Evolutionary conservation across 2,888 invertebrate species (phyloP), one percentile per base, ranked within the genome.

Genomic region (Polietes domitor): DNA sequence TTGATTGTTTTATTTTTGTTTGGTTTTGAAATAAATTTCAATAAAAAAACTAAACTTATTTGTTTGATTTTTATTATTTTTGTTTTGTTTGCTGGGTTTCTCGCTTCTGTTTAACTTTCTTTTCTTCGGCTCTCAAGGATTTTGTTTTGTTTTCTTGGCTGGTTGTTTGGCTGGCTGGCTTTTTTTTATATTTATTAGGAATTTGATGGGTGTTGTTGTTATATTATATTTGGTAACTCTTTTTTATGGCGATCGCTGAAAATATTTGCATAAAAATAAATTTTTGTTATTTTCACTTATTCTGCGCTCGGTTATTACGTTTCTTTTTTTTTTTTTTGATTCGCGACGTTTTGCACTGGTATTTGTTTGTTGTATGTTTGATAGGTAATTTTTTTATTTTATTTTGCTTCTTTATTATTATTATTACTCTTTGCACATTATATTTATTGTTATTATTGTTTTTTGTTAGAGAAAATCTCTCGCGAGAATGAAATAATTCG

Each of bases 401-500:
- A 47, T n/a, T 47, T 47, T 55, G 43, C 47, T 63, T n/a, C 61
- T 47, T 58, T 53, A 21, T 26, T 26, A 21, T 43, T 77, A 7
- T 70, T n/a, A 47, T 3, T 47, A 47, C n/a, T 47, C 47, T 15
- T 47, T 2, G n/a, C 47, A 12, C 15, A 10, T 41, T 41, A 41
- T 41, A 41, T 47, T 47, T 47, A n/a, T 47, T 41, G 2, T 70
- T 41, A 41, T 41, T 41, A 41, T n/a, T 47, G 12, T 47, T 47
- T 47, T 47, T 12, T 47, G 37, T 47, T 47, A n/a, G n/a, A 15
- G 28, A 71, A 47, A 21, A 19, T 47, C 24, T 68, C 68, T 68
- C 43, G n/a, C 47, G 65, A 73, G 41, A 28, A 47, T 63, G 80
- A 68, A 76, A n/a, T 21, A 72, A 80, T 47, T 47, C n/a, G n/a